Evolutionary conservation across 1,140 invertebrate species (phyloP).

Genomic region (Zaprionus camerounensis): DNA sequence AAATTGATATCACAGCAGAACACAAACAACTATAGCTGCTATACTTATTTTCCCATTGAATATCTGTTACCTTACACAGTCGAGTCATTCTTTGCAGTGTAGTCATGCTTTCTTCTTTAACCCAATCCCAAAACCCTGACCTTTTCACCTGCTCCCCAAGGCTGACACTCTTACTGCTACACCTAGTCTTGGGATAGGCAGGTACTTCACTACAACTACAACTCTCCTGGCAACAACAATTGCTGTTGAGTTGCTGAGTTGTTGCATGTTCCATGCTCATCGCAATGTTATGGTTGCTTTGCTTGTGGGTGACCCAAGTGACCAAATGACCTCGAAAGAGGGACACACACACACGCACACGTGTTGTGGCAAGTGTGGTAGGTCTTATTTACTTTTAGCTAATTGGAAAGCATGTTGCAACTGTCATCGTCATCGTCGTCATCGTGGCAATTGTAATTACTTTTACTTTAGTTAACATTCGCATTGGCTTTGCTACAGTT

Average conservation of each 20-base stretch:
- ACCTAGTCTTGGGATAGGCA: not conserved
- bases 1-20: too few relatives aligned
- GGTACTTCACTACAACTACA: not conserved
- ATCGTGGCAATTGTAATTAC: conserved; percentile 60
- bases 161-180: too few relatives aligned
- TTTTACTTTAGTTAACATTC: conserved; percentile 41
- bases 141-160: too few relatives aligned
- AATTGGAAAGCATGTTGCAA: conserved; percentile 44
- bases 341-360: not conserved
- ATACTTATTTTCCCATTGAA: too few relatives aligned
- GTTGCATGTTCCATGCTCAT: conserved; percentile 41
- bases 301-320: conserved; percentile 10
- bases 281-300: conserved; percentile 1
- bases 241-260: not conserved
- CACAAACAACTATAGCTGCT: too few relatives aligned
- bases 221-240: not conserved
- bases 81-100: too few relatives aligned
- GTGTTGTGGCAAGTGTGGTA: not conserved
- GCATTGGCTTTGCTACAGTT: not conserved
- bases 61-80: too few relatives aligned
- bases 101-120: too few relatives aligned
- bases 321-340: conserved; percentile 23
- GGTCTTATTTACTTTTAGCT: conserved; percentile 40
- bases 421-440: not conserved
- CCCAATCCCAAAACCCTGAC: too few relatives aligned